These are phyloP conservation scores for Watsonalla cultraria DNA, from an alignment of 2,888 invertebrate genomes.

Conservation along the genomic window DNA sequence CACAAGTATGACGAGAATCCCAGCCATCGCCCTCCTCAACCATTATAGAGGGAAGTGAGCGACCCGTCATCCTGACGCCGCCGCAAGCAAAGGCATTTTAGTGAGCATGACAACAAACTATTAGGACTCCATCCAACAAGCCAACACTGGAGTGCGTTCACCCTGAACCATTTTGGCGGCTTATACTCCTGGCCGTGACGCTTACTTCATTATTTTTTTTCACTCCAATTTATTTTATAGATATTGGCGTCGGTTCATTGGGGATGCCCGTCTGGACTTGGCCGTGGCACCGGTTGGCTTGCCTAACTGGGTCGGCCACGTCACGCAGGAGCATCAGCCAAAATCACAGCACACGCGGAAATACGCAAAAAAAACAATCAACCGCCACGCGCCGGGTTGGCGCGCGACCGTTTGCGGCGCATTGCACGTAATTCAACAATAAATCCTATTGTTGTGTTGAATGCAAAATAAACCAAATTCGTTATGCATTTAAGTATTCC, in stretches of 20 bases:
- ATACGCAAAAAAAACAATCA: constrained; percentile 60
- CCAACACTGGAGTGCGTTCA: constrained; percentile 75
- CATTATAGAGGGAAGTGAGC: too few relatives aligned
- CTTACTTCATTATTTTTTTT: constrained; percentile 73
- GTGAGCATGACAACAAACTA: constrained; percentile 58
- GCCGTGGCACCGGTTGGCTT: constrained; percentile 76
- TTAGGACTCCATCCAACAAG: constrained; percentile 69
- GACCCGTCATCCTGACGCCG: too few relatives aligned
- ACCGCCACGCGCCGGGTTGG: constrained; percentile 54
- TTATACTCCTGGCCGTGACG: constrained; percentile 55
- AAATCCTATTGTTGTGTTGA: constrained; percentile 67
- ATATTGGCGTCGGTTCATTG: constrained; percentile 76
- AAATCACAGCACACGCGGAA: constrained; percentile 72
- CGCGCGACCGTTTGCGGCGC: constrained; percentile 50
- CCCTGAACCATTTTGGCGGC: constrained; percentile 70
- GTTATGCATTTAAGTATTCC: constrained; percentile 67
- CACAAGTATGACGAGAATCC: too few relatives aligned
- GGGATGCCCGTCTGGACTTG: constrained; percentile 76
- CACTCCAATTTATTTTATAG: constrained; percentile 77
- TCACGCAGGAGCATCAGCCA: constrained; percentile 72
- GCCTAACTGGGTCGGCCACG: constrained; percentile 73
- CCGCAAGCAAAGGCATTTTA: too few relatives aligned
- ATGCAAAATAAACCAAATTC: constrained; percentile 57
- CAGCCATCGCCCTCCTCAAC: too few relatives aligned
- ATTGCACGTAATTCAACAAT: constrained; percentile 71